These are phyloP conservation scores for Telmatochromis bifrenatus DNA, from an alignment of 2,113 vertebrate species.

Conservation along the genomic window DNA sequence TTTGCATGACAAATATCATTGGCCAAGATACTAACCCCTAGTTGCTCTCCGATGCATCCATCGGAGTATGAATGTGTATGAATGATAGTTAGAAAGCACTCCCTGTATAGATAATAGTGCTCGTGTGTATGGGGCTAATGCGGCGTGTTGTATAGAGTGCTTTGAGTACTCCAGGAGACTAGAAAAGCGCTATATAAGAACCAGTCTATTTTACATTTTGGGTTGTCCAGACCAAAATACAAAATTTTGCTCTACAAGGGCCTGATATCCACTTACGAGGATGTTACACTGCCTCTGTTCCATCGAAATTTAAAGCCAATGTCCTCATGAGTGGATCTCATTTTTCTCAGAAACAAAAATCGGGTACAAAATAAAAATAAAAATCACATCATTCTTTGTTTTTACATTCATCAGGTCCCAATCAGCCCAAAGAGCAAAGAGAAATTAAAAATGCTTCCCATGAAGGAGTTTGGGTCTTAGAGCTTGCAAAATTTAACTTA, in stretches of 20 bases:
- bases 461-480: fast-evolving
- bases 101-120: background rate
- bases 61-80: fast-evolving
- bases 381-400: background rate
- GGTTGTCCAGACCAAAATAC: background rate
- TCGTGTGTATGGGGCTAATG: background rate
- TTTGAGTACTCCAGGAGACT: background rate
- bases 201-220: background rate
- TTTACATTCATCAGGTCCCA: background rate
- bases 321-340: background rate
- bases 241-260: background rate
- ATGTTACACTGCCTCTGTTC: fast-evolving
- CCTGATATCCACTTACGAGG: background rate
- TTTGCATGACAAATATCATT: fast-evolving
- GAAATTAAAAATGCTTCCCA: background rate
- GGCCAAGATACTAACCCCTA: background rate
- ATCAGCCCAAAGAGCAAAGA: background rate
- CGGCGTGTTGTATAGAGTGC: fast-evolving
- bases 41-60: fast-evolving
- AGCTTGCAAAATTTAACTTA: fast-evolving
- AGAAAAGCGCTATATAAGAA: background rate
- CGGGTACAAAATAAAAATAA: fast-evolving
- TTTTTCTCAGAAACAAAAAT: background rate
- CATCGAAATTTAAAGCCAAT: background rate
- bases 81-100: background rate